Conservation (phyloP, 2,113 vertebrate species). For the Microcebus tavaratra region DNA sequence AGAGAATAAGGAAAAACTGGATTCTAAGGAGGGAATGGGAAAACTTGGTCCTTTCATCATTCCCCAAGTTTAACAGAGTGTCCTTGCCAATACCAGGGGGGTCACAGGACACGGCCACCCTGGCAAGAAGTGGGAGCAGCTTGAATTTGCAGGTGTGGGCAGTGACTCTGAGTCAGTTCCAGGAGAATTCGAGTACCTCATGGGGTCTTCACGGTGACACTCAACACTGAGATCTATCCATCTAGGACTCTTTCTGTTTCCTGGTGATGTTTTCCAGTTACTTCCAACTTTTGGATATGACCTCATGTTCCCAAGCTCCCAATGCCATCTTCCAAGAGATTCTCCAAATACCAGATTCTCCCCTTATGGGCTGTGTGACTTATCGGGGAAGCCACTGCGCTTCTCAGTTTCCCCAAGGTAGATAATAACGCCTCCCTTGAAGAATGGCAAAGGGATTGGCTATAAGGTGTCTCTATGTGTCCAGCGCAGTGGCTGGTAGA, state of each 20-base stretch:
- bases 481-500: too few species aligned
- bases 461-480: not conserved
- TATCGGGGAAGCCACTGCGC: not conserved
- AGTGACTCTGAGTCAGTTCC: too few species aligned
- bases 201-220: accelerated
- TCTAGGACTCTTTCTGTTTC: not conserved
- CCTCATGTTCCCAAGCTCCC: too few species aligned
- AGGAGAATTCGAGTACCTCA: not conserved
- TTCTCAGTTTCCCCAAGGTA: not conserved
- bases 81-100: not conserved
- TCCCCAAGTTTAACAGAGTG: not conserved
- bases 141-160: not conserved
- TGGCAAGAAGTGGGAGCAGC: not conserved
- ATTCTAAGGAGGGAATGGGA: not conserved
- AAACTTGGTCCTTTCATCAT: not conserved
- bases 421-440: not conserved
- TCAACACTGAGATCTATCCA: too few species aligned
- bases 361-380: not conserved
- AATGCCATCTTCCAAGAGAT: not conserved
- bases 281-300: not conserved
- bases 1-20: not conserved
- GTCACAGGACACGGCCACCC: accelerated
- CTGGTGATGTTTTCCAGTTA: not conserved
- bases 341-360: not conserved
- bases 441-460: not conserved